Evolutionary conservation across 2,113 vertebrate species (phyloP).

Genomic region (Prietella phreatophila): DNA sequence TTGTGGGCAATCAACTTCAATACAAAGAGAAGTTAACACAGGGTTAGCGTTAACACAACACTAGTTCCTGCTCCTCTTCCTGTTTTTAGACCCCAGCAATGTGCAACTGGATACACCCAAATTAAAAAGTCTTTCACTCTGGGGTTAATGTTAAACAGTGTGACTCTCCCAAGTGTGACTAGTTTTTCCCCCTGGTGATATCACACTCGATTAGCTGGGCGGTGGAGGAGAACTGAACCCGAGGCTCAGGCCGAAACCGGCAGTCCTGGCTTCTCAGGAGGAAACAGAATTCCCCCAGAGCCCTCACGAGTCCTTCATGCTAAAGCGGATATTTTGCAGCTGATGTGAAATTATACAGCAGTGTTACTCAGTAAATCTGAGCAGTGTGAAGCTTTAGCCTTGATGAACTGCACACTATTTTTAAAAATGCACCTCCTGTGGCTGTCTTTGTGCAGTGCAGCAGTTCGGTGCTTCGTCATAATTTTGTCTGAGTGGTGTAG

Average conservation of each 20-base stretch:
- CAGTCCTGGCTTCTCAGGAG: constrained; percentile 10
- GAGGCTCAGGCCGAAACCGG: constrained; percentile 21
- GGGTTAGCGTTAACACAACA: not conserved
- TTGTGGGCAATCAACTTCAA: not conserved
- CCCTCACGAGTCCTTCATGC: constrained; percentile 31
- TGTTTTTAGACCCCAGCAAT: not conserved
- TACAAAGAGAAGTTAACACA: not conserved
- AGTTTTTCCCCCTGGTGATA: not conserved
- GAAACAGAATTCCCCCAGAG: constrained; percentile 27
- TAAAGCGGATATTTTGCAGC: constrained; percentile 12
- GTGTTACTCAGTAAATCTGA: constrained; percentile 10
- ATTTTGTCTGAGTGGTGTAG: not conserved
- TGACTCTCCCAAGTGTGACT: not conserved
- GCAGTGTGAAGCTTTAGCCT: constrained; percentile 15
- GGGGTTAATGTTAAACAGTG: not conserved
- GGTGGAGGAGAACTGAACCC: not conserved
- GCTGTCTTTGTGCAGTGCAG: constrained; percentile 17
- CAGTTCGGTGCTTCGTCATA: not conserved
- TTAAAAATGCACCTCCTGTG: constrained; percentile 22
- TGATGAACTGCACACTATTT: constrained; percentile 29
- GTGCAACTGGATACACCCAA: not conserved
- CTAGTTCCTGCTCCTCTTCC: not conserved
- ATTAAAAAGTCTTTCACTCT: not conserved
- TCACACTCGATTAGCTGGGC: constrained; percentile 22
- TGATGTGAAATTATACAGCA: not conserved